phyloP scores from a whole-genome alignment of 2,797 vertebrate genomes.

The Anguilla anguilla region DNA sequence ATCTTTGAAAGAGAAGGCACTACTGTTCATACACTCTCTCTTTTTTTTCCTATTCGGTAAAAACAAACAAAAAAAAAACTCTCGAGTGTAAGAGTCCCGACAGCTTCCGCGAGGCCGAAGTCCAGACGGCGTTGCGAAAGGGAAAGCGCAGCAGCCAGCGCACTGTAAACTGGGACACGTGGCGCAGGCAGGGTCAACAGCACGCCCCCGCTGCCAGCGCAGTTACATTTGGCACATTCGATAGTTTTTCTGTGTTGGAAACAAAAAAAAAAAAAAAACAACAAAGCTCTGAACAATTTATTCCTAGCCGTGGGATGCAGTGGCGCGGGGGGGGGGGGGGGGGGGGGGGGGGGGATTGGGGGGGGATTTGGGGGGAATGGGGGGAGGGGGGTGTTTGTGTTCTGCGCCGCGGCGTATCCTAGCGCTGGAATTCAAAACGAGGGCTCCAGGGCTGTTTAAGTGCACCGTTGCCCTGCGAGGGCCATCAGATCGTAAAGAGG shows the following conservation, averaged over 20 bases:
- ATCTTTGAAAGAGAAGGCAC: neutral
- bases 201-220: neutral
- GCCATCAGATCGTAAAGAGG: constrained; percentile 11
- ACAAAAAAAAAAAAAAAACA: neutral
- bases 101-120: neutral
- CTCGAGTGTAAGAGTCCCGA: neutral
- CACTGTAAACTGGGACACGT: neutral
- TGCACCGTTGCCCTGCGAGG: neutral
- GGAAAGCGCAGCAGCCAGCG: neutral
- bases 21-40: too few species aligned
- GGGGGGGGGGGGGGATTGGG: neutral
- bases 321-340: neutral
- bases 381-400: neutral
- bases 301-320: neutral
- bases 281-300: neutral
- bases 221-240: neutral
- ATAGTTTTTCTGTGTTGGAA: neutral
- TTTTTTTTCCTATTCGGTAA: too few species aligned
- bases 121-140: neutral
- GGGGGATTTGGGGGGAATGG: too few species aligned
- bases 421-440: neutral
- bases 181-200: neutral
- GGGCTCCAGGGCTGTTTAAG: neutral
- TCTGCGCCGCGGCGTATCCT: neutral
- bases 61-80: neutral